Percentiles rank a stretch among this genome's conserved stretches.
Evolutionary conservation across 2,797 vertebrate genomes (phyloP).

Genomic region (Megaceryle alcyon): DNA sequence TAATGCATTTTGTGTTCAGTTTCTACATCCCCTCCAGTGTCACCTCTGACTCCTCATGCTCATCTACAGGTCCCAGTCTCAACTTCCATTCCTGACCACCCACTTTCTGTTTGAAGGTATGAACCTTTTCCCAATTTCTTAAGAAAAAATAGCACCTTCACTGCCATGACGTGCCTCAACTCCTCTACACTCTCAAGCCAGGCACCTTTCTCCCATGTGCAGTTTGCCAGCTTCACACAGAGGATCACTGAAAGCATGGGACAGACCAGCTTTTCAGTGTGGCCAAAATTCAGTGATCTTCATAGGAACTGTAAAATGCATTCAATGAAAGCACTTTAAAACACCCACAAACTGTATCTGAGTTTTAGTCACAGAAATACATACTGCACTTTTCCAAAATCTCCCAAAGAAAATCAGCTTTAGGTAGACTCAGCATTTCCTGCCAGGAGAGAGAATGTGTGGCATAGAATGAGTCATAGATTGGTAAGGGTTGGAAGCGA

Average conservation of each 20-base stretch:
- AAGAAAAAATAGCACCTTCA: background rate
- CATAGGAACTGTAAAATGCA: background rate
- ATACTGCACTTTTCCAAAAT: background rate
- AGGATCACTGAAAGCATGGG: background rate
- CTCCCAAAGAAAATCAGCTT: background rate
- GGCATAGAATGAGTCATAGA: background rate
- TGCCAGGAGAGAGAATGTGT: background rate
- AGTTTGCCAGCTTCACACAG: background rate
- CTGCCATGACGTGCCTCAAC: background rate
- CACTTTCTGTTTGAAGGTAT: background rate
- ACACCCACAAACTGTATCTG: background rate
- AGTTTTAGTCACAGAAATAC: background rate
- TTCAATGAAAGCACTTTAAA: background rate
- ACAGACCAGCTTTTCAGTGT: fast-evolving
- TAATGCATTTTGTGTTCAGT: background rate
- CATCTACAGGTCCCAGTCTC: background rate
- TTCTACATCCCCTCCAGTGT: background rate
- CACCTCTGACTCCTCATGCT: background rate
- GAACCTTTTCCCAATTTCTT: background rate
- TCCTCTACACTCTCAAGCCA: background rate
- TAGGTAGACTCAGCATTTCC: background rate
- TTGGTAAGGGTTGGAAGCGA: background rate
- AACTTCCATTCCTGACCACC: background rate
- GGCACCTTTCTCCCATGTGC: background rate
- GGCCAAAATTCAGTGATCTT: background rate